A percentile compares a stretch with the other conserved stretches of the same genome.
Conservation (phyloP, 2,888 invertebrate species). For the Venustoraphidia nigricollis region DNA sequence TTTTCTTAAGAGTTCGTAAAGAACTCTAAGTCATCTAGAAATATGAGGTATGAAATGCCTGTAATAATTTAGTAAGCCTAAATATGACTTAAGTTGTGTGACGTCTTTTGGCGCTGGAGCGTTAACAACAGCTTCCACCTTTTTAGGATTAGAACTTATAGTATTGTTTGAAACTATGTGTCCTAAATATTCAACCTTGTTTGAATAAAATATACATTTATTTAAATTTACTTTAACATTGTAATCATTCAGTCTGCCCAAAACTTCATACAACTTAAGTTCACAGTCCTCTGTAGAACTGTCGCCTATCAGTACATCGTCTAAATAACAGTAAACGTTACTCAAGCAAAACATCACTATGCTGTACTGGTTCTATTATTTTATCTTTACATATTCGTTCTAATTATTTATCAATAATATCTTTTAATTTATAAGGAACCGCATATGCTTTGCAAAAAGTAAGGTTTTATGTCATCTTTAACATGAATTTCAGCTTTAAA, state of each 20-base stretch:
- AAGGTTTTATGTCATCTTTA: no score
- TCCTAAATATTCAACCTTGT: constrained; percentile 9
- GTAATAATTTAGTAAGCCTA: constrained; percentile 9
- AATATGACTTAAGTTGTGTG: constrained; percentile 7
- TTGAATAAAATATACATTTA: constrained; percentile 14
- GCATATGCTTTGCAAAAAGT: no score
- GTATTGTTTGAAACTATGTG: constrained; percentile 12
- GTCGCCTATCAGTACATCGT: constrained; percentile 13
- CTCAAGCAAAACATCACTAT: constrained; percentile 6
- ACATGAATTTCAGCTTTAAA: no score
- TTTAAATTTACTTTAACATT: constrained; percentile 11
- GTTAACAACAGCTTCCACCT: constrained; percentile 10
- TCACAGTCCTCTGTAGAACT: constrained; percentile 8
- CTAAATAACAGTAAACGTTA: constrained; percentile 11
- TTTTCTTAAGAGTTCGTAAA: constrained; percentile 8
- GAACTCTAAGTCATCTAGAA: constrained; percentile 1
- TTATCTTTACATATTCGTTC: no score
- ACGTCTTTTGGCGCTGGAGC: constrained; percentile 4
- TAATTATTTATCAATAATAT: no score
- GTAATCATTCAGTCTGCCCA: constrained; percentile 8
- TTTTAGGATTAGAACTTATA: constrained; percentile 10
- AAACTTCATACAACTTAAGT: constrained; percentile 6
- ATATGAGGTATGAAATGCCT: constrained; percentile 8
- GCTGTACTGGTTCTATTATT: no score
- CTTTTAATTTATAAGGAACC: no score